Evolutionary conservation across 2,113 vertebrate genomes (phyloP).

Genomic region (Crotalus horridus): DNA sequence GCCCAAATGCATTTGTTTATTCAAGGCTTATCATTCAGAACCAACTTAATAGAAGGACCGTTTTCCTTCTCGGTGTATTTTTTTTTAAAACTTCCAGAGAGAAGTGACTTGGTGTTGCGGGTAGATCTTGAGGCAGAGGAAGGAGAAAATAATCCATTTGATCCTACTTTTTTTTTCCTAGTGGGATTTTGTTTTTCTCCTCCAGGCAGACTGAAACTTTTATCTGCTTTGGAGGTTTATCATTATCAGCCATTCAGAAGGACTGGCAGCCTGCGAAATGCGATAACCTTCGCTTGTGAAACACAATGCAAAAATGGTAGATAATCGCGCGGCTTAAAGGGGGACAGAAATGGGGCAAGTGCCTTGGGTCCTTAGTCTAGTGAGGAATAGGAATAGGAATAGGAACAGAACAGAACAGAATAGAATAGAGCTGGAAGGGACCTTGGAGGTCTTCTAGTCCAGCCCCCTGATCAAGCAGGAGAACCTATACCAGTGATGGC

Average conservation of each 20-base stretch:
- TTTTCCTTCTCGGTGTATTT: constrained; percentile 31
- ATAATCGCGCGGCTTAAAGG: constrained; percentile 66
- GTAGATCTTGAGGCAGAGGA: constrained; percentile 52
- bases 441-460: too few relatives aligned
- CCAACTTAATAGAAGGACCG: background rate
- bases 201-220: constrained; percentile 59
- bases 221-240: constrained; percentile 69
- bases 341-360: constrained; percentile 55
- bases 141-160: constrained; percentile 64
- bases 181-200: constrained; percentile 49
- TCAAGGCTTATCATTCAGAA: constrained; percentile 41
- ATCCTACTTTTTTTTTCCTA: constrained; percentile 63
- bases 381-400: constrained; percentile 26
- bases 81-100: background rate
- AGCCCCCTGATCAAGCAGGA: too few relatives aligned
- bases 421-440: too few relatives aligned
- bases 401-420: too few relatives aligned
- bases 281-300: constrained; percentile 75
- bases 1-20: constrained; percentile 35
- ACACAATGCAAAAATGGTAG: constrained; percentile 66
- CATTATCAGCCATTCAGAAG: constrained; percentile 69
- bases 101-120: constrained; percentile 50
- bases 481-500: too few relatives aligned
- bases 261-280: constrained; percentile 68
- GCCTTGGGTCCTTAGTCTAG: constrained; percentile 36